Evolutionary conservation across 2,888 invertebrate genomes (phyloP).

Genomic region (Himalopsyche japonica): DNA sequence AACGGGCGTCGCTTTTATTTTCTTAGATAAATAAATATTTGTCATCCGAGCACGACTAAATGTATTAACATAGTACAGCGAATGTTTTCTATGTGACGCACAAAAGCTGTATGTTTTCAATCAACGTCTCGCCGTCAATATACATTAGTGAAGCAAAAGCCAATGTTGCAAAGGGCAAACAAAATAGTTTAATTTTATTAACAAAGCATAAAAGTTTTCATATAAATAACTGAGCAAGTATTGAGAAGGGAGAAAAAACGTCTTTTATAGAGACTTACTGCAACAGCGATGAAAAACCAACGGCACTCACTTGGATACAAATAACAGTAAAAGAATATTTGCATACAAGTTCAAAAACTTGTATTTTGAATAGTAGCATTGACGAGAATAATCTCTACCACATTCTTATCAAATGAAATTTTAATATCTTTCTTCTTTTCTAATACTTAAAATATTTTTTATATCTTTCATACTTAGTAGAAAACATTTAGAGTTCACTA

Average conservation of each 20-base stretch:
- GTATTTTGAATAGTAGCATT: no score
- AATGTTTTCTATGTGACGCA: background rate
- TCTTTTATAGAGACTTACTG: background rate
- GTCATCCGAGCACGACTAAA: background rate
- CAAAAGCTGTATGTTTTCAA: background rate
- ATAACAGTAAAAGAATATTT: no score
- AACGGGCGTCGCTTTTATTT: no score
- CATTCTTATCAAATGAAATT: no score
- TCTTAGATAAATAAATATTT: no score
- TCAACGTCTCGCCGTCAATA: background rate
- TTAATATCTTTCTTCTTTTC: no score
- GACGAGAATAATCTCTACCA: no score
- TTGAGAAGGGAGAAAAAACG: background rate
- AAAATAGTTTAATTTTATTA: slow-evolving; percentile 27
- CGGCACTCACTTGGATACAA: no score
- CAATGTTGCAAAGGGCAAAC: slow-evolving; percentile 20
- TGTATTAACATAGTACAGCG: background rate
- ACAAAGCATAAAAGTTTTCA: slow-evolving; percentile 24
- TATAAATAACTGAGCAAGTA: slow-evolving; percentile 27
- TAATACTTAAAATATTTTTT: no score
- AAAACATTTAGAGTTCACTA: no score
- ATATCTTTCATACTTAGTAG: no score
- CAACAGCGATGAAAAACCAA: background rate
- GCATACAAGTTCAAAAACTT: no score
- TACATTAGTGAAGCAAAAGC: slow-evolving; percentile 19